Conservation (phyloP, 2,797 vertebrate genomes). For the Leptodactylus fallax region DNA sequence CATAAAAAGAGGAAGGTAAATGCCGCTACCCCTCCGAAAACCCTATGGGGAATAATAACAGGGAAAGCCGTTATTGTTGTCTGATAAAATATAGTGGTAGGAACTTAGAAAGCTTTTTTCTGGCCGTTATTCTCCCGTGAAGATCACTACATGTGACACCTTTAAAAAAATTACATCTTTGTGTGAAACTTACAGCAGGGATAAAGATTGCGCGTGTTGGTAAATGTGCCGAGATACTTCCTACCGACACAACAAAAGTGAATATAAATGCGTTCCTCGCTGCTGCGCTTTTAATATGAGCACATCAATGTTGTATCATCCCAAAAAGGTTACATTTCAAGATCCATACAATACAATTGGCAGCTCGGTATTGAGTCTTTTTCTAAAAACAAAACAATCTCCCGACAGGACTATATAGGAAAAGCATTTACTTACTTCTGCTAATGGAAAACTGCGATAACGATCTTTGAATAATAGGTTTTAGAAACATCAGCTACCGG, state of each 20-base stretch:
- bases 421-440: slow-evolving; percentile 74
- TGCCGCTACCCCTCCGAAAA: slow-evolving; percentile 67
- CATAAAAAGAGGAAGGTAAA: slow-evolving; percentile 71
- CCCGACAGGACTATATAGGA: slow-evolving; percentile 73
- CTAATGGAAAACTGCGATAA: slow-evolving; percentile 78
- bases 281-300: slow-evolving; percentile 67
- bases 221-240: slow-evolving; percentile 64
- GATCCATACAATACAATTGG: slow-evolving; percentile 68
- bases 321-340: slow-evolving; percentile 68
- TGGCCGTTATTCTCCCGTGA: slow-evolving; percentile 23
- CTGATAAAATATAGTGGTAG: slow-evolving; percentile 59
- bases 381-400: slow-evolving; percentile 70
- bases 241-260: slow-evolving; percentile 64
- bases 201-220: slow-evolving; percentile 29
- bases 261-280: slow-evolving; percentile 64
- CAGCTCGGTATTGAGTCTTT: slow-evolving; percentile 73
- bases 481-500: slow-evolving; percentile 73
- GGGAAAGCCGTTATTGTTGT: slow-evolving; percentile 62
- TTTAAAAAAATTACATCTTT: slow-evolving; percentile 36
- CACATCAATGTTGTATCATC: slow-evolving; percentile 69
- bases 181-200: slow-evolving; percentile 30
- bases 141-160: slow-evolving; percentile 22
- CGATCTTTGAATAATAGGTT: slow-evolving; percentile 75
- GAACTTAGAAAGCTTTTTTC: not conserved
- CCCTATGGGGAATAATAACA: slow-evolving; percentile 70